A percentile compares a stretch with the other conserved stretches of the same genome.
Evolutionary conservation across 2,888 invertebrate species (phyloP).

Genomic region (Taenaris catops): DNA sequence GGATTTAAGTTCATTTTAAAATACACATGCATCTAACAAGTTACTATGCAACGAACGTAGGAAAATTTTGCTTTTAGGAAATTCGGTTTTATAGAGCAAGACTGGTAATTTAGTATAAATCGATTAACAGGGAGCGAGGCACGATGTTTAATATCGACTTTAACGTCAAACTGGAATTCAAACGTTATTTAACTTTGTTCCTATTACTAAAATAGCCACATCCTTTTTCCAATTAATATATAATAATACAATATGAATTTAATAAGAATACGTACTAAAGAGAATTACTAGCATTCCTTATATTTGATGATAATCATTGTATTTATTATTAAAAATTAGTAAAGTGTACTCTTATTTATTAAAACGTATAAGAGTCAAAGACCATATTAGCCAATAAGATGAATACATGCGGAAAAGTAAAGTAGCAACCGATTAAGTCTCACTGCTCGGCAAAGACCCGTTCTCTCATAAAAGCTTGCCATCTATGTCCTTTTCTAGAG

Average conservation of each 20-base stretch:
- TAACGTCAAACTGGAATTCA: slow-evolving; percentile 16
- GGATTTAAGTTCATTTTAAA: slow-evolving; percentile 41
- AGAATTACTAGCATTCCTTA: no score
- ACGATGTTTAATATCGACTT: slow-evolving; percentile 38
- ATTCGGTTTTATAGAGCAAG: slow-evolving; percentile 42
- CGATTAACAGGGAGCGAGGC: slow-evolving; percentile 39
- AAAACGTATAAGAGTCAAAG: no score
- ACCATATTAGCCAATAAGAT: no score
- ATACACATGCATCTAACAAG: slow-evolving; percentile 23
- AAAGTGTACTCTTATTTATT: no score
- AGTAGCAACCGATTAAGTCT: no score
- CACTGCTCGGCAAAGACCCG: no score
- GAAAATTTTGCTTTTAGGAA: slow-evolving; percentile 57
- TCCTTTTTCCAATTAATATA: slow-evolving; percentile 4
- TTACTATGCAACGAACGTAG: slow-evolving; percentile 42
- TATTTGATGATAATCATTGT: no score
- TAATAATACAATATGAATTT: not conserved
- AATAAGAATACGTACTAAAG: no score
- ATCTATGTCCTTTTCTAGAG: no score
- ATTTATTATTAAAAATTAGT: no score
- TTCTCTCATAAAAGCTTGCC: no score
- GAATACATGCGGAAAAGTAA: no score
- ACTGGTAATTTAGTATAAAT: slow-evolving; percentile 55
- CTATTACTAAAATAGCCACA: slow-evolving; percentile 3
- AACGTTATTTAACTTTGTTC: slow-evolving; percentile 3